Conservation (phyloP, 2,113 vertebrate genomes). For the Cercocebus atys region DNA sequence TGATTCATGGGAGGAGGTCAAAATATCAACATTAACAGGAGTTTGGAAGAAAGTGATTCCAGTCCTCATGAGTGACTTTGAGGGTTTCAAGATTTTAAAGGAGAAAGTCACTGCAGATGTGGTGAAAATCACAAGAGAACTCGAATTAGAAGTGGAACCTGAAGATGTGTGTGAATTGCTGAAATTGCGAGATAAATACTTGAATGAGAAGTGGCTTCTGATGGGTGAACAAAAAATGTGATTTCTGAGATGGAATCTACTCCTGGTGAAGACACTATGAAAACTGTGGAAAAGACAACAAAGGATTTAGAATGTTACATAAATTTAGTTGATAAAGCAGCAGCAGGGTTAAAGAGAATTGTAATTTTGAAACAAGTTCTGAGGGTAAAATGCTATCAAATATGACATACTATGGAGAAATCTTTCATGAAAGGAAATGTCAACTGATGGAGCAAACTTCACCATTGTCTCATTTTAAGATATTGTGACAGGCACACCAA, state of each 20-base stretch:
- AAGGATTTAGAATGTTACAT: background rate
- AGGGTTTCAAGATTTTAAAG: background rate
- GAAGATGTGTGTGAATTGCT: background rate
- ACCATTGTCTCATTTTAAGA: background rate
- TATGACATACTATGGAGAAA: background rate
- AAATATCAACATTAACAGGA: background rate
- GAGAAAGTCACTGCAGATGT: background rate
- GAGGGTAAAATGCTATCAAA: background rate
- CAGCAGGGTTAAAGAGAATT: background rate
- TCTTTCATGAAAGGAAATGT: background rate
- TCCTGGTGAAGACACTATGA: background rate
- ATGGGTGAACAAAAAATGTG: background rate
- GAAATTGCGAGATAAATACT: background rate
- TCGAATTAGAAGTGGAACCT: background rate
- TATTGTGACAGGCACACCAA: background rate
- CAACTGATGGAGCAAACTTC: background rate
- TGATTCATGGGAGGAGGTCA: background rate
- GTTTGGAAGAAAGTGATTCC: background rate
- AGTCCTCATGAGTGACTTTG: background rate
- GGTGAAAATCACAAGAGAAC: background rate
- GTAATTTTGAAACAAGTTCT: background rate
- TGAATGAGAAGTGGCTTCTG: background rate
- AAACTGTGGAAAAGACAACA: background rate
- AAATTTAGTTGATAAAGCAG: background rate
- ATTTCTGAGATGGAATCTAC: background rate